Base-by-base conservation (phyloP, 2,797 vertebrate species). In the Philypnodon macrostomus region DNA sequence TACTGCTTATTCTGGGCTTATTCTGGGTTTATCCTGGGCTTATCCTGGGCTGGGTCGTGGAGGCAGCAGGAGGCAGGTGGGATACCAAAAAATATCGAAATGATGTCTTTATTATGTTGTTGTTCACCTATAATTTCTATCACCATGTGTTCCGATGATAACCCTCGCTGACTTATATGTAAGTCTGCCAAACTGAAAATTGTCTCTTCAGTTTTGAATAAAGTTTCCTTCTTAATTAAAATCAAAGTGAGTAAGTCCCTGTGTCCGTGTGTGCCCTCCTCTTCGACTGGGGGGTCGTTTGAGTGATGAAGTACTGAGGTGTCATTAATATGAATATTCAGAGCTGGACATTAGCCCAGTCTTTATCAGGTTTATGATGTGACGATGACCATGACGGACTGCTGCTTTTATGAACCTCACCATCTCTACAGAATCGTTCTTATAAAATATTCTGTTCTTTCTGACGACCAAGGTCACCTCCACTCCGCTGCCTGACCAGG, bases 301-400 rank as follows among this genome's bases (percentile, higher is more conserved):
- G 79, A 68, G 66, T 65, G 70, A 77, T 77, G 75, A 80, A 79
- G 80, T 77, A 68, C 76, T 65, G 57, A 73, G 68, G 62, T 75
- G 75, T 77, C 73, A 83, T 85, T 83, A 83, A 72, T 79, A 85
- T 78, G 71, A 68, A 77, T 73, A 83, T 83, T 87, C 73, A 83
- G 68, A 60, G 56, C 76, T 68, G 60, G 75, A 63, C 71, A 73
- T 23, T 73, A 74, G 67, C 53, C 62, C 53, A 63, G 58, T n/a
- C n/a, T n/a, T n/a, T 47, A 73, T 73, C 69, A 80, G 59, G 79
- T 76, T 77, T 81, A 67, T 84, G 64, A 81, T 84, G 66, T 75
- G 53, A 63, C 73, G 77, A 75, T 77, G 77, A 79, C 76, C 66
- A 79, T 77, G 80, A 85, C 77, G 73, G 75, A 75, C 75, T 74